Percentiles rank a stretch among this genome's conserved stretches.
phyloP scores from a whole-genome alignment of 2,888 invertebrate genomes.

The Mamestra brassicae region DNA sequence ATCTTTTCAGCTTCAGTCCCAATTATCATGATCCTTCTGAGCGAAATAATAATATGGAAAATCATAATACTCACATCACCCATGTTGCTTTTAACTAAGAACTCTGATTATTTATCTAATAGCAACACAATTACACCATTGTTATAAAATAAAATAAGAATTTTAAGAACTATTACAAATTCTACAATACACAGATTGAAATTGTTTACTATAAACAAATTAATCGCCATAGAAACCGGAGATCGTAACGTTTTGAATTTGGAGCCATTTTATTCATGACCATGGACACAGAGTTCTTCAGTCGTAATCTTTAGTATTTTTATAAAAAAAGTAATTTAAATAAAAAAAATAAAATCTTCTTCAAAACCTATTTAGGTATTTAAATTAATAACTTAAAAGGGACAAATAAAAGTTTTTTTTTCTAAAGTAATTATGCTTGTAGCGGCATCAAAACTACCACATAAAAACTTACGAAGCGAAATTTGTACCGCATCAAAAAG shows the following conservation, averaged over 20 bases:
- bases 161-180: conserved; percentile 15
- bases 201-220: conserved; percentile 50
- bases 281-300: no score
- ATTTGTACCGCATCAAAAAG: no score
- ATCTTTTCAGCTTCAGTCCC: background rate
- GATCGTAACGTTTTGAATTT: conserved; percentile 44
- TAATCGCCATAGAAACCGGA: conserved; percentile 52
- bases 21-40: background rate
- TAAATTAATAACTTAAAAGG: no score
- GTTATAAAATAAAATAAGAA: conserved; percentile 31
- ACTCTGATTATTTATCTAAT: conserved; percentile 1
- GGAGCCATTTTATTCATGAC: conserved; percentile 18
- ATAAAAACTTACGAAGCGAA: no score
- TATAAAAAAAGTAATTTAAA: no score
- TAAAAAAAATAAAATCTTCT: no score
- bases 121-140: conserved; percentile 42
- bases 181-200: conserved; percentile 17
- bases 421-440: no score
- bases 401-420: no score
- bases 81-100: conserved; percentile 66
- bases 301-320: no score
- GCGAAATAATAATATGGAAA: conserved; percentile 4
- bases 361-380: no score
- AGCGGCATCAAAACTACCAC: no score
- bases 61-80: conserved; percentile 77